Conservation (phyloP, 53 echinoderm and acorn worm genomes). For the Holothuria leucospilota region DNA sequence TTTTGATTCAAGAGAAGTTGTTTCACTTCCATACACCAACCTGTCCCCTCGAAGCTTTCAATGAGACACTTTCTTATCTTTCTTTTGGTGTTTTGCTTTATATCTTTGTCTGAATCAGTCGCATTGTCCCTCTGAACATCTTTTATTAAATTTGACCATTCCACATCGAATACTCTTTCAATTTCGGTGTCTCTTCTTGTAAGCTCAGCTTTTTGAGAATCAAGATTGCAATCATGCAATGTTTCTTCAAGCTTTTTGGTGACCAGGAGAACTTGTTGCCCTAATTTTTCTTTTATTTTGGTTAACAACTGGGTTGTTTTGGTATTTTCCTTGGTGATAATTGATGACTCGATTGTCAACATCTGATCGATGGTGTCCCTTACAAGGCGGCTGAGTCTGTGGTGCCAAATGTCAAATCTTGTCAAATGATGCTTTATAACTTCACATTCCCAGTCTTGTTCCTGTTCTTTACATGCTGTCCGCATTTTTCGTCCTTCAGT, state of each 20-base stretch:
- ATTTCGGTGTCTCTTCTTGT: not conserved
- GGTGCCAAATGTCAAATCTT: too few species aligned
- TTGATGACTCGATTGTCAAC: not conserved
- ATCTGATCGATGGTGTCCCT: not conserved
- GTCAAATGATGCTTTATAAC: not conserved
- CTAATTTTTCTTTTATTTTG: not conserved
- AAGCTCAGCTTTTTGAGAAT: not conserved
- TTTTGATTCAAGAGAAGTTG: not conserved
- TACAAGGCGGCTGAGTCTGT: not conserved
- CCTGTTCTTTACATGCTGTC: not conserved
- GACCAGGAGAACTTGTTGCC: not conserved
- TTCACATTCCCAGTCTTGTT: too few species aligned
- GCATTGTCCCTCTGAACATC: not conserved
- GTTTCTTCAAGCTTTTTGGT: not conserved
- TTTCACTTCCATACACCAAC: conserved; percentile 16
- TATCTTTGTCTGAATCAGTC: not conserved
- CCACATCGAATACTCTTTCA: not conserved
- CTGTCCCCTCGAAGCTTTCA: not conserved
- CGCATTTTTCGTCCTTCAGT: too few species aligned
- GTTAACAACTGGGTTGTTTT: not conserved
- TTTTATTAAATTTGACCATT: not conserved
- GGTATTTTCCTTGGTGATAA: not conserved
- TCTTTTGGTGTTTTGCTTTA: not conserved
- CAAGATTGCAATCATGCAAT: not conserved
- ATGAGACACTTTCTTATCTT: not conserved